Base-by-base conservation (phyloP, 1,140 invertebrate genomes). In the Vanessa tameamea region DNA sequence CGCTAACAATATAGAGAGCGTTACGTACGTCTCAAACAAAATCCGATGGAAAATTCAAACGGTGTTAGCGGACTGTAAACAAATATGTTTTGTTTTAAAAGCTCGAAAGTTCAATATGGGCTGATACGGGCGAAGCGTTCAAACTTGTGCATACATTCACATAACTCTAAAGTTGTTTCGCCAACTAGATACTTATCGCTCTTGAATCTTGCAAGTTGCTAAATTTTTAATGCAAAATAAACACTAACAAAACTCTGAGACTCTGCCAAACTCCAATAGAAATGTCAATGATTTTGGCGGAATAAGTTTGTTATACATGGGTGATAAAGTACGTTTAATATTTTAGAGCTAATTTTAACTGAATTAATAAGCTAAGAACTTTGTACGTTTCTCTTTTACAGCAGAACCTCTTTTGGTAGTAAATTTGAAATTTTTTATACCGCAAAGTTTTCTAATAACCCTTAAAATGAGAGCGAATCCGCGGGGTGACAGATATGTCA, bases 61-160 rank as follows among this genome's bases (percentile, higher is more conserved):
- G 13, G 14, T 55, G 31, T 55, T 53, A 67, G 65, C 50, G n/a
- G n/a, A 67, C 48, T 8, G 65, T 55, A 67, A 53, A 67, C 43
- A 66, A 66, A 66, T 20, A 55, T 67, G 65, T 67, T 67, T 67
- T 55, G 51, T 55, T 67, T 67, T 43, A 16, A 67, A 43, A 55
- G 65, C 31, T 8, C 14, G 12, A 57, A 16, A 31, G 65, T 48
- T 67, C 65, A 67, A 67, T 55, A 43, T 47, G 50, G 53, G 31
- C 26, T 48, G 50, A 66, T 67, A 37, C 65, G 50, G 50, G 65
- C 16, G 47, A 47, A 12, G 31, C 50, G 65, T 53, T 23, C 65
- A 50, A 57, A 67, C 26, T 67, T 37, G 50, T 67, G 65, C n/a
- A 57, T 43, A 67, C 50, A 67, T 23, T 8, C 26, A 67, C 65